A percentile compares a stretch with the other conserved stretches of the same genome.
These are phyloP conservation scores for Psilanteris sp. DNA, from an alignment of 1,140 invertebrate genomes.

Conservation along the genomic window DNA sequence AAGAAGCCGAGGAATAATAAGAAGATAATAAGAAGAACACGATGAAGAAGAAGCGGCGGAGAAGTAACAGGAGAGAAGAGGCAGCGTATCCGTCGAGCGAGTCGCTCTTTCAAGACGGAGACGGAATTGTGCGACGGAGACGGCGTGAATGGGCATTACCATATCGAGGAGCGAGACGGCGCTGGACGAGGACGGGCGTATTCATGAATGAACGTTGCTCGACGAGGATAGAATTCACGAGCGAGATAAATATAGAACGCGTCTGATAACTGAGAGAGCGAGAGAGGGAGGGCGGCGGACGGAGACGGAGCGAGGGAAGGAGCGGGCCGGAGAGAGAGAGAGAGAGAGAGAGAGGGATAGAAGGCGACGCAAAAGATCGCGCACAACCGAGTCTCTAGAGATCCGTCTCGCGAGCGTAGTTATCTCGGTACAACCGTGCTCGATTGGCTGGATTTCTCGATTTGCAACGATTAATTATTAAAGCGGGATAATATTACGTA, in stretches of 20 bases:
- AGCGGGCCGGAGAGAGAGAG: slow-evolving; percentile 8
- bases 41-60: neutral
- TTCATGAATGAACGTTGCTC: slow-evolving; percentile 77
- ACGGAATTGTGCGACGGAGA: slow-evolving; percentile 41
- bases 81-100: slow-evolving; percentile 42
- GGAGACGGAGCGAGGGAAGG: no score
- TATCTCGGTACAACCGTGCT: slow-evolving; percentile 33
- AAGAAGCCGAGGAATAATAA: slow-evolving; percentile 16
- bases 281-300: slow-evolving; percentile 33
- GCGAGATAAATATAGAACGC: slow-evolving; percentile 77
- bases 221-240: slow-evolving; percentile 77
- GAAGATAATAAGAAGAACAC: neutral
- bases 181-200: slow-evolving; percentile 62
- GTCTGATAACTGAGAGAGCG: slow-evolving; percentile 59
- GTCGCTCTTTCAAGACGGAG: slow-evolving; percentile 42
- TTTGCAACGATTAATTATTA: slow-evolving; percentile 9
- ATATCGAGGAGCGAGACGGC: slow-evolving; percentile 67
- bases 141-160: slow-evolving; percentile 74
- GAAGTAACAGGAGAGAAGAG: slow-evolving; percentile 6
- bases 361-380: slow-evolving; percentile 23
- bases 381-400: slow-evolving; percentile 32
- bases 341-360: slow-evolving; percentile 45
- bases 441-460: slow-evolving; percentile 16
- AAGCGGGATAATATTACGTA: neutral
- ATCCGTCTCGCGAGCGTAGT: slow-evolving; percentile 38